Evolutionary conservation across 1,140 invertebrate genomes (phyloP).

Genomic region (Drosophila nikananu): DNA sequence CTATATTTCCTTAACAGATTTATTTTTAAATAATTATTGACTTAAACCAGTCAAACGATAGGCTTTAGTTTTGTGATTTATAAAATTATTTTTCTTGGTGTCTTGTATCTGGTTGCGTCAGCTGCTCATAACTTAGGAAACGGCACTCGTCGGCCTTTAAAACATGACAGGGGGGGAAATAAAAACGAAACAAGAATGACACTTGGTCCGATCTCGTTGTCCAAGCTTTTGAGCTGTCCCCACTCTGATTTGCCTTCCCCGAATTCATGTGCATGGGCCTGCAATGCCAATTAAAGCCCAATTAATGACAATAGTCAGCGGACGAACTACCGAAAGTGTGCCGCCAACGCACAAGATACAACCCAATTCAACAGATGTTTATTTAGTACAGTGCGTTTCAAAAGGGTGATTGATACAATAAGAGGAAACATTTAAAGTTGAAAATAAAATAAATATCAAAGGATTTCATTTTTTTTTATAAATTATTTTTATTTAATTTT

Average conservation of each 20-base stretch:
- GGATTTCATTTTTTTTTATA: too few species aligned
- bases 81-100: neutral
- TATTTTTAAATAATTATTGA: too few species aligned
- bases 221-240: conserved; percentile 11
- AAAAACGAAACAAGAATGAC: conserved; percentile 17
- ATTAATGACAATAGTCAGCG: conserved; percentile 70
- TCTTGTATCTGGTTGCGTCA: conserved; percentile 48
- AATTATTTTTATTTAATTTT: too few species aligned
- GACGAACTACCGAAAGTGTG: conserved; percentile 59
- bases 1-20: neutral
- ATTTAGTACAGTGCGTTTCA: conserved; percentile 14
- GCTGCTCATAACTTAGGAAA: conserved; percentile 67
- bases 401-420: neutral
- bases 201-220: conserved; percentile 31
- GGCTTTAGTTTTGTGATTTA: too few species aligned
- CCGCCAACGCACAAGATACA: conserved; percentile 61
- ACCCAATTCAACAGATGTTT: conserved; percentile 18
- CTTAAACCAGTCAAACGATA: neutral
- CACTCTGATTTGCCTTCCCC: conserved; percentile 39
- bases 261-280: conserved; percentile 28
- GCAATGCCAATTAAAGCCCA: conserved; percentile 76
- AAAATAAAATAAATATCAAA: neutral
- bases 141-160: conserved; percentile 33
- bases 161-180: neutral
- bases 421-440: neutral